Evolutionary conservation across 1,140 invertebrate species (phyloP).

Genomic region (Himalopsyche phryganea): DNA sequence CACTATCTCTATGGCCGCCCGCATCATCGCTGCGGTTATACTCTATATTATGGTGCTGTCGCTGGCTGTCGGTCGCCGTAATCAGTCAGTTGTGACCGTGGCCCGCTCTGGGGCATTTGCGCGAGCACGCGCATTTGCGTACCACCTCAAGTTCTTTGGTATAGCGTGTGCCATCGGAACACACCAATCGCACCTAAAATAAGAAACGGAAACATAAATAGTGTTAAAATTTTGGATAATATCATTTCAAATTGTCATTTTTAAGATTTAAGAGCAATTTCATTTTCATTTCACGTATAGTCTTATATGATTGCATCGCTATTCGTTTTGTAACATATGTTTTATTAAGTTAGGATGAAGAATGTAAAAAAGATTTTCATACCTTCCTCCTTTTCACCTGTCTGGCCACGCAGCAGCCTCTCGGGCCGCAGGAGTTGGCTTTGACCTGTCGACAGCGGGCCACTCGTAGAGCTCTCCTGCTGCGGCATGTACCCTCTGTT

Average conservation of each 20-base stretch:
- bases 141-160: conserved; percentile 95
- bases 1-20: background rate
- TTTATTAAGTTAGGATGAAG: no score
- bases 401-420: conserved; percentile 78
- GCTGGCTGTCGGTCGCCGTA: conserved; percentile 25
- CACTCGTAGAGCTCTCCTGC: conserved; percentile 82
- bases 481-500: conserved; percentile 84
- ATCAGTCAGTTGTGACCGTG: conserved; percentile 42
- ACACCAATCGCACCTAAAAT: conserved; percentile 78
- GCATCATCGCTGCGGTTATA: background rate
- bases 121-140: conserved; percentile 85
- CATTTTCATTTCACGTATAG: no score
- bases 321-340: no score
- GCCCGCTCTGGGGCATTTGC: conserved; percentile 68
- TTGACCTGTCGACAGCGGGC: conserved; percentile 77
- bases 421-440: conserved; percentile 56
- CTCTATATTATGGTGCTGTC: background rate
- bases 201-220: no score
- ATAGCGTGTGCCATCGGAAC: conserved; percentile 87
- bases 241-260: no score
- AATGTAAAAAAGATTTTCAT: no score
- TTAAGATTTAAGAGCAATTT: no score
- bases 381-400: conserved; percentile 91
- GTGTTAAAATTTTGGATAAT: no score
- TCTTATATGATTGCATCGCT: no score